Percentiles rank a stretch among this genome's conserved stretches.
phyloP scores from a whole-genome alignment of 2,113 vertebrate species.

The Oplegnathus fasciatus region DNA sequence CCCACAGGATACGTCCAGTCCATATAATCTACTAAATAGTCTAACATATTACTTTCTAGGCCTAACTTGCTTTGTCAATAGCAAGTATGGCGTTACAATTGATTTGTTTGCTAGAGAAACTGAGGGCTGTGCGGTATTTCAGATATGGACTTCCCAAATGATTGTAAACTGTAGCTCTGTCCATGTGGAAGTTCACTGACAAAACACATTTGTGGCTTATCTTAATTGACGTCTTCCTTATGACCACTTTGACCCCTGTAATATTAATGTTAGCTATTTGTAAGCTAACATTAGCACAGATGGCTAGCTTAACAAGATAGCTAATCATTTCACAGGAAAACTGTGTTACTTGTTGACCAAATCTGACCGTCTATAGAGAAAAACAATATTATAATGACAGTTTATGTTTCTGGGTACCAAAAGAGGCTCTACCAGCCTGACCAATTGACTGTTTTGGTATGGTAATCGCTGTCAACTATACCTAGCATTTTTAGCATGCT shows the following conservation, averaged over 20 bases:
- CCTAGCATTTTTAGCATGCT: constrained; percentile 63
- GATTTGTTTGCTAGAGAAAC: neutral
- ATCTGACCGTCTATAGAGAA: neutral
- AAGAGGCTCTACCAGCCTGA: rapidly evolving
- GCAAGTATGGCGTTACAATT: neutral
- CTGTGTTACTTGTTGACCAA: neutral
- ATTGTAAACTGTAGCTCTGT: neutral
- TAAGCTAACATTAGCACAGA: constrained; percentile 61
- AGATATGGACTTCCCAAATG: neutral
- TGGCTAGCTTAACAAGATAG: constrained; percentile 5
- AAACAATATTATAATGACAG: neutral
- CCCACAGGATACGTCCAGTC: neutral
- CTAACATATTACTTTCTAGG: neutral
- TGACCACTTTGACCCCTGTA: constrained; percentile 36
- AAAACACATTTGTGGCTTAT: neutral
- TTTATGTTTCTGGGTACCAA: neutral
- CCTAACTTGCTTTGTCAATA: constrained; percentile 8
- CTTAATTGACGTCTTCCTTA: neutral
- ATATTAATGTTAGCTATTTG: constrained; percentile 25
- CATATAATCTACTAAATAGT: neutral
- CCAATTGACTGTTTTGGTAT: constrained; percentile 18
- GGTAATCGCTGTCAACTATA: constrained; percentile 27
- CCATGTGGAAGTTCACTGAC: neutral
- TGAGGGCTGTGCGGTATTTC: neutral
- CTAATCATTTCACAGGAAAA: constrained; percentile 3